Percentiles rank a stretch among this genome's conserved stretches.
phyloP scores from a whole-genome alignment of 2,797 vertebrate species.

The Eulemur rubriventer region DNA sequence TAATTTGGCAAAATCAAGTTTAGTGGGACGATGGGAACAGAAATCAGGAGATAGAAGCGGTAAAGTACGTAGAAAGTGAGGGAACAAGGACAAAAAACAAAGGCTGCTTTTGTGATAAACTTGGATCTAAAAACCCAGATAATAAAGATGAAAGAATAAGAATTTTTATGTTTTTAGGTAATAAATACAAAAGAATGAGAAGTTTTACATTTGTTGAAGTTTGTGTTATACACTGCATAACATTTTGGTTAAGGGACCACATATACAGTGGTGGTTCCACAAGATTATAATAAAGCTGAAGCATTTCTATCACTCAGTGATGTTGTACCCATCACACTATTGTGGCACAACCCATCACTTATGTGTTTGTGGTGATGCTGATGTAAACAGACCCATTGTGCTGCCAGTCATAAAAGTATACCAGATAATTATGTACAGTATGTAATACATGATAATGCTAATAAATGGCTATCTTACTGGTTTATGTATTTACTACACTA shows the following conservation, averaged over 20 bases:
- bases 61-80: background rate
- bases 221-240: background rate
- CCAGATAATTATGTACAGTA: background rate
- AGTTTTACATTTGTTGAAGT: background rate
- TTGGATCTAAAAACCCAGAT: background rate
- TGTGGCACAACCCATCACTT: background rate
- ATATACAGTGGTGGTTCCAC: background rate
- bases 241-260: background rate
- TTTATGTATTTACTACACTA: background rate
- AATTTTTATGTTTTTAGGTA: background rate
- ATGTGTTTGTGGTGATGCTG: background rate
- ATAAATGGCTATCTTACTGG: background rate
- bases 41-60: background rate
- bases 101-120: background rate
- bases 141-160: background rate
- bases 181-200: background rate
- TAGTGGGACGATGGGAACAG: background rate
- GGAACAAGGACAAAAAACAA: background rate
- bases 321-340: background rate
- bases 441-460: background rate
- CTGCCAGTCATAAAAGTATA: background rate
- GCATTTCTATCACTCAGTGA: background rate
- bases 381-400: background rate
- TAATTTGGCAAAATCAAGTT: conserved; percentile 1
- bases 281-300: background rate